Evolutionary conservation across 2,113 vertebrate species (phyloP).

Genomic region (Anoplopoma fimbria): DNA sequence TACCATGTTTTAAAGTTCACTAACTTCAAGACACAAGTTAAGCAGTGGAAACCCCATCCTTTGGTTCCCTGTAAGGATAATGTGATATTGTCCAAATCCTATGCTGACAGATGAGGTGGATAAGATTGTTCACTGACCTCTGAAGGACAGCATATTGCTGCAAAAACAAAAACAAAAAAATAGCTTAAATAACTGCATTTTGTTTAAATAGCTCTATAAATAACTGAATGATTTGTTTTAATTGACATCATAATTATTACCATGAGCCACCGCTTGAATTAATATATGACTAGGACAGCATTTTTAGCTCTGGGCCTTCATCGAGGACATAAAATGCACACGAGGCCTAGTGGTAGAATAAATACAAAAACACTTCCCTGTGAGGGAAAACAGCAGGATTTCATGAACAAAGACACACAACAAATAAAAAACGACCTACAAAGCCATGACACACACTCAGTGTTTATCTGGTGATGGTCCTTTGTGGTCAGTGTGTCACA

Average conservation of each 20-base stretch:
- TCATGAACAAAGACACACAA: neutral
- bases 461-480: neutral
- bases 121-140: neutral
- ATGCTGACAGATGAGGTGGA: neutral
- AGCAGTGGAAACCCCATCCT: too few relatives aligned
- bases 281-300: neutral
- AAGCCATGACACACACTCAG: neutral
- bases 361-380: neutral
- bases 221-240: neutral
- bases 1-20: too few relatives aligned
- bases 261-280: neutral
- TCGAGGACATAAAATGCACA: neutral
- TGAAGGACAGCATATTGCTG: neutral
- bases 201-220: neutral
- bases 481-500: neutral
- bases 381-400: neutral
- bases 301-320: neutral
- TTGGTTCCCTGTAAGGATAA: neutral
- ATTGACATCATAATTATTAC: neutral
- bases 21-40: too few relatives aligned
- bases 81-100: neutral
- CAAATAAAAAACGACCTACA: neutral
- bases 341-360: neutral
- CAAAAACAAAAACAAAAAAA: neutral
- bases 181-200: neutral